Base-by-base conservation (phyloP, 2,888 invertebrate genomes). In the Chrysodeixis includens region DNA sequence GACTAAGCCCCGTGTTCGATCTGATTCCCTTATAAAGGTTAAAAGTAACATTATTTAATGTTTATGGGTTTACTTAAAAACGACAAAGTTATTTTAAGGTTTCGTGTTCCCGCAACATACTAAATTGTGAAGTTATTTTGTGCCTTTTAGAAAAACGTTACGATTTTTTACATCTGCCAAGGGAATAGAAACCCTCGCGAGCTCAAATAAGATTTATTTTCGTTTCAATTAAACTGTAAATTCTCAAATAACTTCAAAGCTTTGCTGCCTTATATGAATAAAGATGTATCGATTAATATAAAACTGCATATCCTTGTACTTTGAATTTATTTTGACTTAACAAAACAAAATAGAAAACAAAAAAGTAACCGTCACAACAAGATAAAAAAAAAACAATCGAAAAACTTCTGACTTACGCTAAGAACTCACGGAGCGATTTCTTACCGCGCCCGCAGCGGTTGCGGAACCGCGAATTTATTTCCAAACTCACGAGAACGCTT, bases 11-110 rank as follows among this genome's bases (percentile, higher is more conserved):
- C 12, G 16, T 26, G 32, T 30, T 6, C 54, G 10, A n/a, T 49
- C 26, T 20, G 8, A 8, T 16, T 26, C 40, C 51, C 66, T 57
- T 71, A 60, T 73, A 70, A 49, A 49, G 46, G 46, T 49, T 49
- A 10, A 18, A 20, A 49, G 12, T 18, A 18, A 49, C 18, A 46
- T 18, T 46, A 46, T 46, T 49, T 4, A 9, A 49, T 49, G 18
- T 49, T 18, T 18, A 20, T 49, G 46, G 18, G 10, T 49, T 18
- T 49, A 20, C 46, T 49, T 35, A 14, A 30, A 35, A 10, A 62
- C 26, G 30, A 54, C 32, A 12, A n/a, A 0, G 16, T 1, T 16
- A 12, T 20, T 40, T 40, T 40, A 40, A 40, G 40, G 40, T 40
- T 40, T n/a, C 40, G 14, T 14, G 40, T 40, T n/a, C n/a, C 40